phyloP scores from a whole-genome alignment of 2,797 vertebrate species.

The Halcyon smyrnensis region DNA sequence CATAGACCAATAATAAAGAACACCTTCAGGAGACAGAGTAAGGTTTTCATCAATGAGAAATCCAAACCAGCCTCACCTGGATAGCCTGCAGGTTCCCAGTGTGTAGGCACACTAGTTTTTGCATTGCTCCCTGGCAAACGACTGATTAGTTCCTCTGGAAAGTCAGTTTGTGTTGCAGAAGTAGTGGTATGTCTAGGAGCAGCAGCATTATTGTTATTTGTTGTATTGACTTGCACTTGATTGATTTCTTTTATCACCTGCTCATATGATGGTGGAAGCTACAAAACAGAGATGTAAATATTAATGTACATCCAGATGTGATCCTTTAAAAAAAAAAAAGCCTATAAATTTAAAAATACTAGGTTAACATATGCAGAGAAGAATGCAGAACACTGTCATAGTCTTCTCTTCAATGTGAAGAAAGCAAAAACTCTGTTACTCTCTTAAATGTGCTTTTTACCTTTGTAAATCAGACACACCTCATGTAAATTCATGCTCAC shows the following conservation, averaged over 20 bases:
- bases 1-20: not conserved
- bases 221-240: constrained; percentile 83
- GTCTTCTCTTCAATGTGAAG: not conserved
- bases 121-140: constrained; percentile 75
- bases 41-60: not conserved
- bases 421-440: not conserved
- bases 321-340: not conserved
- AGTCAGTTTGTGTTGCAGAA: constrained; percentile 90
- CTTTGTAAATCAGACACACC: constrained; percentile 5
- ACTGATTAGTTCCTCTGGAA: constrained; percentile 74
- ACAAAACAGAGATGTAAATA: constrained; percentile 64
- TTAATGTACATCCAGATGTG: not conserved
- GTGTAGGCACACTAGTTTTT: constrained; percentile 61
- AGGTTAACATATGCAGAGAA: not conserved
- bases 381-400: not conserved
- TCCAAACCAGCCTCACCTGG: constrained; percentile 70
- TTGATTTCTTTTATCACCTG: constrained; percentile 96
- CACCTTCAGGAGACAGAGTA: not conserved
- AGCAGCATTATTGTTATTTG: constrained; percentile 83
- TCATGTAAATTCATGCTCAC: constrained; percentile 65
- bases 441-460: not conserved
- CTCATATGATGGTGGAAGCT: constrained; percentile 93
- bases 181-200: constrained; percentile 83
- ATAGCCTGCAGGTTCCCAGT: constrained; percentile 64
- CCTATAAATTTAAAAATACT: not conserved